phyloP scores from a whole-genome alignment of 2,797 vertebrate genomes.

The Schizothorax lantsangensis region DNA sequence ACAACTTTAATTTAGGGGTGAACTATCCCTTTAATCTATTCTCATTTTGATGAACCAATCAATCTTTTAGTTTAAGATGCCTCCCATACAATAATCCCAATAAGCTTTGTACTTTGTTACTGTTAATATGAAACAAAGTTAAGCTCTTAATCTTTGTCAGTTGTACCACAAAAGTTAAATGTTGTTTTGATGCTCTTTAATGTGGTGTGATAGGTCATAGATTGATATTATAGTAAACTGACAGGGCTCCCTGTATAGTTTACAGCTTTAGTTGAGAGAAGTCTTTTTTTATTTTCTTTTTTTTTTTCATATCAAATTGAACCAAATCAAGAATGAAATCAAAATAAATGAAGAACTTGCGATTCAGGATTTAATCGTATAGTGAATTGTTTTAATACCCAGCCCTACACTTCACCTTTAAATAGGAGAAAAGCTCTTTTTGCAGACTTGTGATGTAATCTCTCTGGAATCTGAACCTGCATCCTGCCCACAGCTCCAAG shows the following conservation, averaged over 20 bases:
- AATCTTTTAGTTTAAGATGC: background rate
- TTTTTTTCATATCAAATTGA: background rate
- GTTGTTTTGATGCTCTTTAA: background rate
- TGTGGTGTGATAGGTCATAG: background rate
- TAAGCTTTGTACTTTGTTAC: background rate
- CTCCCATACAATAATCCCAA: background rate
- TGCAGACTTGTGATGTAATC: conserved; percentile 3
- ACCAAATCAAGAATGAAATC: background rate
- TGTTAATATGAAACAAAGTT: background rate
- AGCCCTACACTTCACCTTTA: background rate
- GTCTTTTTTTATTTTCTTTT: too few species aligned
- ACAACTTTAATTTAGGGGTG: too few species aligned
- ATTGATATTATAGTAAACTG: background rate
- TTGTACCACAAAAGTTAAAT: background rate
- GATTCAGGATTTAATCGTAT: background rate
- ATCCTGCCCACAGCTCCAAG: conserved; percentile 80
- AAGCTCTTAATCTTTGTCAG: background rate
- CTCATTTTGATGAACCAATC: background rate
- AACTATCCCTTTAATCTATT: background rate
- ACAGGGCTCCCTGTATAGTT: background rate
- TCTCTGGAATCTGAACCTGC: background rate
- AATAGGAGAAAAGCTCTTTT: background rate
- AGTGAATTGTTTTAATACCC: background rate
- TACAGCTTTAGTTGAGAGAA: background rate
- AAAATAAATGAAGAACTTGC: background rate